Base-by-base conservation (phyloP, 2,797 vertebrate species). In the Channa striata region DNA sequence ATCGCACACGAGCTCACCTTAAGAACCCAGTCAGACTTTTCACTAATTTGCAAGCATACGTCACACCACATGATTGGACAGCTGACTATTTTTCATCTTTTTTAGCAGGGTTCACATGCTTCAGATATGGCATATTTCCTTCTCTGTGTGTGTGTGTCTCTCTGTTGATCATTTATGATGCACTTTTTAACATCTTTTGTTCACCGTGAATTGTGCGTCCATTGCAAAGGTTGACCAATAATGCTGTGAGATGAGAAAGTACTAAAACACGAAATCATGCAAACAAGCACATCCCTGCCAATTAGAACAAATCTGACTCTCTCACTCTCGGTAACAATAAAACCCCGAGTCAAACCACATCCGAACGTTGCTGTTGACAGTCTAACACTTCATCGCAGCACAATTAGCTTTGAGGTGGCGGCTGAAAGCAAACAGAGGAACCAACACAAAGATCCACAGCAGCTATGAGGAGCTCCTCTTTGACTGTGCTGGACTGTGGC, bases 341-440 rank as follows among this genome's bases (percentile, higher is more conserved):
- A 13, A 70, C 51, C 13, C 25, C 0, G 40, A 85, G 72, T 82
- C 71, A 47, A 78, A 77, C 70, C 68, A 5, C 71, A 66, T 59
- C 70, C 63, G n/a, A 1, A 11, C n/a, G 6, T 17, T 33, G 1
- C 36, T 4, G 78, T 58, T 64, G 81, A 82, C 79, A 75, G 71
- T 34, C 57, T 6, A 62, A 44, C 74, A 44, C 69, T 85, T 76
- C 19, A 71, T 59, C 1, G 53, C 23, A 4, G 68, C 65, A 20
- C 84, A 81, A 89, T 91, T 84, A 87, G 78, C 81, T 66, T 61
- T 51, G 73, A 81, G 77, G 65, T 62, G 72, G 48, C 0, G 46
- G 66, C 70, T 74, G 61, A 56, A 70, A 73, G 76, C 72, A 82
- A 88, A 87, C 86, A 82, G 60, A 83, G 79, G 59, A 79, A 70